These are phyloP conservation scores for Chesias legatella DNA, from an alignment of 2,888 invertebrate species.

Conservation along the genomic window DNA sequence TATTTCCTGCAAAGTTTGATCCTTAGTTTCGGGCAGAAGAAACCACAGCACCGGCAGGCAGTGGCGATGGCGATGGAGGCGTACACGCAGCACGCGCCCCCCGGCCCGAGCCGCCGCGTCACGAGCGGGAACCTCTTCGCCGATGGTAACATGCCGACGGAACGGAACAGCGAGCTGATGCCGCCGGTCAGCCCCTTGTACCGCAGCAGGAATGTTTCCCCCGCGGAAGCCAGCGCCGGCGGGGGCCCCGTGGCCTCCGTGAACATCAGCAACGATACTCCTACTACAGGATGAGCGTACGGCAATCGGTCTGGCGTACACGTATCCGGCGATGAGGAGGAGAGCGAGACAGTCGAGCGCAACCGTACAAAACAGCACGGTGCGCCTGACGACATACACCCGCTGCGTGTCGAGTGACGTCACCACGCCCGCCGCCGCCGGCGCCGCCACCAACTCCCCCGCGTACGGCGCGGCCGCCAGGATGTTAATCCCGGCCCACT, in stretches of 20 bases:
- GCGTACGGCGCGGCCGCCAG: constrained; percentile 84
- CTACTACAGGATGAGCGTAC: constrained; percentile 45
- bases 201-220: constrained; percentile 83
- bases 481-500: constrained; percentile 83
- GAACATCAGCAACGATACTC: constrained; percentile 68
- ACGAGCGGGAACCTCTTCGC: constrained; percentile 36
- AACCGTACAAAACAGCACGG: constrained; percentile 49
- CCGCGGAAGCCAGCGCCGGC: constrained; percentile 84
- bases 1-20: constrained; percentile 51
- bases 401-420: constrained; percentile 82
- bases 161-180: constrained; percentile 42
- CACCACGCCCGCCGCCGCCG: constrained; percentile 79
- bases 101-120: constrained; percentile 30
- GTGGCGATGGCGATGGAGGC: constrained; percentile 39
- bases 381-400: constrained; percentile 61
- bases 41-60: constrained; percentile 44
- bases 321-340: constrained; percentile 47
- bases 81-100: constrained; percentile 43
- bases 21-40: constrained; percentile 55
- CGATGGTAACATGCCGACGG: constrained; percentile 32
- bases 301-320: constrained; percentile 43
- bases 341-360: constrained; percentile 46
- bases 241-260: constrained; percentile 80
- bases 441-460: constrained; percentile 75
- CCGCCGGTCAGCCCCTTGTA: constrained; percentile 80